Evolutionary conservation across 1,140 invertebrate species (phyloP), one percentile per base, ranked within the genome.

Genomic region (Dufourea novaeangliae): DNA sequence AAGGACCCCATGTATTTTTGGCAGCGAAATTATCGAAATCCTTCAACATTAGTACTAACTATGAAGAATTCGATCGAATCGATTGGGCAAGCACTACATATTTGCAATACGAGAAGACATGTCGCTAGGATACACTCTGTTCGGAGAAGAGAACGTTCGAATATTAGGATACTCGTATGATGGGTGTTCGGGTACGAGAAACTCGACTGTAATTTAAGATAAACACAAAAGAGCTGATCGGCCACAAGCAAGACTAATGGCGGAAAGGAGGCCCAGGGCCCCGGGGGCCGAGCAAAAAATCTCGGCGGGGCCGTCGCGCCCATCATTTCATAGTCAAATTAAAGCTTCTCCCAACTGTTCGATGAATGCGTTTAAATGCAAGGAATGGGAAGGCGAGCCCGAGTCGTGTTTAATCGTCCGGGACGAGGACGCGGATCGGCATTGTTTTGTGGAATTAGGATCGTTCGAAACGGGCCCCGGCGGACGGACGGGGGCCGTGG

Each of bases 381-480:
- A 44, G 34, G 67, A 71, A 56, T 44, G 44, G 75, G 54, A 32
- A 57, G 29, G 41, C n/a, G 63, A 57, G 52, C 69, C 77, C 78
- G 78, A 50, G 84, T 78, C 76, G 79, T 61, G 82, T 81, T 88
- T 87, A 86, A 86, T 88, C 85, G 82, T 73, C 83, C 72, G 71
- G 72, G 72, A 79, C 77, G 74, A 76, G 78, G 67, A 78, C 72
- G 78, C 68, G 86, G 83, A 83, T 84, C 85, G 80, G 54, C 66
- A 88, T 90, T 88, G 89, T 88, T 86, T 88, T 84, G 88, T 46
- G 76, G 85, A 90, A 88, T 90, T 90, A 90, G 86, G 80, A 84
- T 82, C 84, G 66, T 78, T 83, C 76, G 86, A 80, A 80, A 61
- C 76, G 68, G 80, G 75, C 72, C 62, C 70, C 76, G 79, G 70